A percentile compares a stretch with the other conserved stretches of the same genome.
phyloP scores from a whole-genome alignment of 2,888 invertebrate genomes.

The Diplolepis rosae region DNA sequence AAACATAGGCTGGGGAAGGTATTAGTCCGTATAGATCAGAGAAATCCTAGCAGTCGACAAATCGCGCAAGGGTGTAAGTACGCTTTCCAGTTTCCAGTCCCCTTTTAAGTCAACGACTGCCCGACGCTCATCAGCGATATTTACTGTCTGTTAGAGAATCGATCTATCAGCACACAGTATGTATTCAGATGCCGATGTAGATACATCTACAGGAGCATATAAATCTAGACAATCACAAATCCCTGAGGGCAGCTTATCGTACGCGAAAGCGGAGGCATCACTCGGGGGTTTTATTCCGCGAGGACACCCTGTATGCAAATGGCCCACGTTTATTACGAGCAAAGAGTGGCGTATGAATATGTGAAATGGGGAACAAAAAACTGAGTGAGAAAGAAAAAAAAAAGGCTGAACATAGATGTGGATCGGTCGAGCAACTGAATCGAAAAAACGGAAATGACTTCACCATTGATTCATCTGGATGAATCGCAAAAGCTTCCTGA shows the following conservation, averaged over 20 bases:
- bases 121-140: constrained; percentile 66
- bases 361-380: constrained; percentile 66
- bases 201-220: constrained; percentile 53
- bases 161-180: constrained; percentile 57
- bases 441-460: constrained; percentile 47
- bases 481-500: constrained; percentile 8
- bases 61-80: constrained; percentile 55
- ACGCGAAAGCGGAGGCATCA: constrained; percentile 40
- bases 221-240: constrained; percentile 69
- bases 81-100: constrained; percentile 37
- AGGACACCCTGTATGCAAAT: constrained; percentile 68
- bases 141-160: constrained; percentile 63
- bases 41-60: constrained; percentile 55
- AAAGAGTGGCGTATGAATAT: constrained; percentile 68
- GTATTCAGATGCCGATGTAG: constrained; percentile 40
- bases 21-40: constrained; percentile 46
- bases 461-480: constrained; percentile 29
- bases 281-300: constrained; percentile 59
- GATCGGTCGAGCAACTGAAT: constrained; percentile 13
- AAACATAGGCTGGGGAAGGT: constrained; percentile 4
- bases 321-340: constrained; percentile 68
- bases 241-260: constrained; percentile 68
- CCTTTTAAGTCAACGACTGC: constrained; percentile 45
- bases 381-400: background rate
- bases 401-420: background rate